phyloP scores from a whole-genome alignment of 2,113 vertebrate genomes.

The Megaceryle maxima region DNA sequence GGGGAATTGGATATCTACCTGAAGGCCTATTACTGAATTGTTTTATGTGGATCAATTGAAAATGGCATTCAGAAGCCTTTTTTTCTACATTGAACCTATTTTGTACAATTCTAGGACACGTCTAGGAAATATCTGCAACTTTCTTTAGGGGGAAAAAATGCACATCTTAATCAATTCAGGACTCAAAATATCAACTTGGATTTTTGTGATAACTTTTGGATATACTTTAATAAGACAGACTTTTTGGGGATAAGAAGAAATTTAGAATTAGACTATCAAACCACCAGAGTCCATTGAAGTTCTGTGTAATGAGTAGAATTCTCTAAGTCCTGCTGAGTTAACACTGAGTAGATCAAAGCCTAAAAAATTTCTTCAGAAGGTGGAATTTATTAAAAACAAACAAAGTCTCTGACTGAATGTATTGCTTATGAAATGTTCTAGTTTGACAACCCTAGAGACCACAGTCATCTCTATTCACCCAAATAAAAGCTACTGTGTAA shows the following conservation, averaged over 20 bases:
- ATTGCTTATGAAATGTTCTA: constrained; percentile 19
- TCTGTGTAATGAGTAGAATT: constrained; percentile 18
- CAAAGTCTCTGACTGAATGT: constrained; percentile 25
- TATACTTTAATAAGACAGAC: neutral
- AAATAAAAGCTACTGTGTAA: neutral
- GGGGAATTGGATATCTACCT: neutral
- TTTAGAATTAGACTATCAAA: neutral
- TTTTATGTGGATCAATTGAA: neutral
- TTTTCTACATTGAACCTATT: neutral
- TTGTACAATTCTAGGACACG: neutral
- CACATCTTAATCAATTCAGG: neutral
- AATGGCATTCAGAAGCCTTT: neutral
- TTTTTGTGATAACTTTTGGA: neutral
- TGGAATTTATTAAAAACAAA: constrained; percentile 53
- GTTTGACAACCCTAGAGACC: constrained; percentile 8
- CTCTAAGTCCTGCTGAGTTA: constrained; percentile 23
- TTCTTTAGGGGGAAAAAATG: neutral
- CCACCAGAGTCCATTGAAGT: constrained; percentile 6
- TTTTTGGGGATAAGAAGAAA: neutral
- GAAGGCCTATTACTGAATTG: neutral
- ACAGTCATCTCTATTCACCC: neutral
- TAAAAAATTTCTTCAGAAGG: constrained; percentile 15
- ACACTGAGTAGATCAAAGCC: constrained; percentile 38
- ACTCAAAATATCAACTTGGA: neutral
- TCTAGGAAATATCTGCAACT: neutral